A percentile compares a stretch with the other conserved stretches of the same genome.
Conservation (phyloP, 2,888 invertebrate species). For the Pomacea canaliculata region DNA sequence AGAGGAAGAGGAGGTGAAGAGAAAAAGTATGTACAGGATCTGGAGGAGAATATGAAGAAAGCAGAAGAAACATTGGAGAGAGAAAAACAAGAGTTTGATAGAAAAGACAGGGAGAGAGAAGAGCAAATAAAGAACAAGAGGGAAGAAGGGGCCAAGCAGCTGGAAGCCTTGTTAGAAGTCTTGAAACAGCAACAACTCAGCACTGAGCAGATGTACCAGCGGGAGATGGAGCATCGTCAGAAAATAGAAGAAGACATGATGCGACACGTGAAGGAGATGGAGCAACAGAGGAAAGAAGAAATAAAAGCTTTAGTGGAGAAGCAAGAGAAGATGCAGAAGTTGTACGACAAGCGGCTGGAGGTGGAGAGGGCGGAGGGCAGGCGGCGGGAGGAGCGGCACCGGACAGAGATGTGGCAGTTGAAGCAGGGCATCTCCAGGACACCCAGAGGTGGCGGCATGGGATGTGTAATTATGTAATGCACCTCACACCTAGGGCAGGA, state of each 20-base stretch:
- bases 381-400: not conserved
- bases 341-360: not conserved
- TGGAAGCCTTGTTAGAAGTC: not conserved
- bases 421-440: conserved; percentile 36
- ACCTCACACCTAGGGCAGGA: too few species aligned
- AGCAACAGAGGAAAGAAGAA: conserved; percentile 1
- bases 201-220: not conserved
- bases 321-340: not conserved
- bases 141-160: not conserved
- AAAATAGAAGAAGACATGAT: not conserved
- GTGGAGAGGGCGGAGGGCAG: not conserved
- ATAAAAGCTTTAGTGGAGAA: not conserved
- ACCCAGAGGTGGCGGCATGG: too few species aligned
- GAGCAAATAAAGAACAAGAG: not conserved
- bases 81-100: conserved; percentile 9
- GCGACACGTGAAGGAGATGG: not conserved
- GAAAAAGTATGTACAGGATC: conserved; percentile 14
- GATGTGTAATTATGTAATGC: too few species aligned
- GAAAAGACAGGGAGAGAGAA: conserved; percentile 21
- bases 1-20: conserved; percentile 34
- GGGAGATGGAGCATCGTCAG: not conserved
- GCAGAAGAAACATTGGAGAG: conserved; percentile 29
- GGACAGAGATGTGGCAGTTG: conserved; percentile 13
- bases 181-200: conserved; percentile 21
- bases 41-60: conserved; percentile 32